Evolutionary conservation across 37 sponge, comb jelly and placozoan genomes (phyloP), one percentile per base, ranked within the genome.

Genomic region (Ianthella basta): DNA sequence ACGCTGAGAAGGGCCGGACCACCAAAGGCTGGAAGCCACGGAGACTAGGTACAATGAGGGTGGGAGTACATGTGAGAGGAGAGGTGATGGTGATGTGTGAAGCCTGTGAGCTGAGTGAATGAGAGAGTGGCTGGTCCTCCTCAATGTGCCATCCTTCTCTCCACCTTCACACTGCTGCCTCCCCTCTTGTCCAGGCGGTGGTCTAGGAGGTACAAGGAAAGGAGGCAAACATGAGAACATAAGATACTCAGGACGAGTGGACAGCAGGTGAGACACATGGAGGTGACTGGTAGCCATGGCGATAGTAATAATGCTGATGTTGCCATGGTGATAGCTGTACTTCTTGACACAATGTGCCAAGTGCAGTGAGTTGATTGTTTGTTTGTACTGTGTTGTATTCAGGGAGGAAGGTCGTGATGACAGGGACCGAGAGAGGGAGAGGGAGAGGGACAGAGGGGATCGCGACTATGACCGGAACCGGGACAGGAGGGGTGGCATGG

Each of bases 201-300:
- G 99, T 79, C 85, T 98, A 14, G 99, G 99, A 13, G 96, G 95
- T 3, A 94, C 97, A 15, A 83, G 99, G 36, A 82, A 86, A 60
- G 99, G 99, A 69, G 97, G 92, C 14, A 91, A 92, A 18, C 79
- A 89, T 23, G 85, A 93, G 57, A 91, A 92, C 66, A 92, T 96
- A 80, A 98, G 92, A 56, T 91, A 95, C 63, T 98, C 99, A 16
- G 99, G 99, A 53, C 80, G 99, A 80, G 99, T 92, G n/a, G 99
- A 98, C 87, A 92, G 94, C 33, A 80, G 93, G 91, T 91, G 60
- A 63, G 86, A n/a, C n/a, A n/a, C n/a, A n/a, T n/a, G n/a, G n/a
- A n/a, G n/a, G n/a, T n/a, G n/a, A n/a, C n/a, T n/a, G n/a, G n/a
- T n/a, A n/a, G n/a, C n/a, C n/a, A n/a, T 39, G 16, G 20, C 41